Conservation (phyloP, 1,140 invertebrate genomes). For the Dysdera silvatica region DNA sequence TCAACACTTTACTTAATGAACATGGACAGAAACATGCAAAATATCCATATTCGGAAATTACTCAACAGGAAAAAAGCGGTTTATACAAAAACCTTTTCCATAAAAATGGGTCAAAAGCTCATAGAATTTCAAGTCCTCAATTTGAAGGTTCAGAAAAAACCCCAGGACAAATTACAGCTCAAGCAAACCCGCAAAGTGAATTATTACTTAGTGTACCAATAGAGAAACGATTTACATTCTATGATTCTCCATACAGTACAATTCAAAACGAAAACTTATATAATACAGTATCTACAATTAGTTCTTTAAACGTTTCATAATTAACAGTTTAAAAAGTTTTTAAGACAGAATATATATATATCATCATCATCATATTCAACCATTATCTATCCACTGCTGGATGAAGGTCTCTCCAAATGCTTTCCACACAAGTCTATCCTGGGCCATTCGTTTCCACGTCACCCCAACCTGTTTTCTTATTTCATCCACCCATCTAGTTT, state of each 20-base stretch:
- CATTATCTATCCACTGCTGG: too few relatives aligned
- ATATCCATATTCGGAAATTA: background rate
- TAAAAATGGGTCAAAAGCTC: background rate
- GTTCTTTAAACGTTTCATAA: background rate
- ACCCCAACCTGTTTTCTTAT: too few relatives aligned
- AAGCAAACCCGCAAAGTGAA: background rate
- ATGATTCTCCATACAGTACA: slow-evolving; percentile 25
- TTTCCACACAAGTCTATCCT: too few relatives aligned
- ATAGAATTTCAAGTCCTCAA: background rate
- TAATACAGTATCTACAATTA: background rate
- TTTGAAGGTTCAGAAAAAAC: background rate
- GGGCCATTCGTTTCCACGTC: too few relatives aligned
- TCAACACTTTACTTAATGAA: slow-evolving; percentile 14
- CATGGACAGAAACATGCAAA: slow-evolving; percentile 24
- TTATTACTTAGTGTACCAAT: slow-evolving; percentile 9
- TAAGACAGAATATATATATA: too few relatives aligned
- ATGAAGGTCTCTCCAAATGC: too few relatives aligned
- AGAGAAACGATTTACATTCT: slow-evolving; percentile 19
- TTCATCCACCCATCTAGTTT: too few relatives aligned
- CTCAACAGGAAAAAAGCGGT: background rate
- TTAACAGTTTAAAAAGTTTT: slow-evolving; percentile 1
- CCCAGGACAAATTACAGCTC: background rate
- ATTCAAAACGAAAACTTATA: slow-evolving; percentile 20
- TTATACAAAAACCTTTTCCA: slow-evolving; percentile 13
- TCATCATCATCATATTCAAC: too few relatives aligned